Percentiles rank a stretch among this genome's conserved stretches.
These are phyloP conservation scores for Arvicanthis niloticus DNA, from an alignment of 2,113 vertebrate genomes.

Conservation along the genomic window DNA sequence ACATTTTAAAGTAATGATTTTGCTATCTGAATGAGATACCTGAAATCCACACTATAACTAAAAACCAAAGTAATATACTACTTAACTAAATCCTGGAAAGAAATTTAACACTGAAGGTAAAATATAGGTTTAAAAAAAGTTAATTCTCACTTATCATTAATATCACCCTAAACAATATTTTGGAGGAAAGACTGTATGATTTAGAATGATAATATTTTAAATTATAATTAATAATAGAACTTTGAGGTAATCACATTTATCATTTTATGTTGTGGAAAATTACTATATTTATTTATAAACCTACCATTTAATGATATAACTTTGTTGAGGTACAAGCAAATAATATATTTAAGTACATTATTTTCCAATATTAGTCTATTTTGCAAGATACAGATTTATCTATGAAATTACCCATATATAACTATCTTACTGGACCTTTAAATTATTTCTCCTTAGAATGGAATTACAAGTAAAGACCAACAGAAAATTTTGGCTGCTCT, in stretches of 20 bases:
- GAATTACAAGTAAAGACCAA: constrained; percentile 91
- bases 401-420: constrained; percentile 52
- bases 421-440: constrained; percentile 43
- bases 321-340: constrained; percentile 14
- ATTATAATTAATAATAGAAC: constrained; percentile 45
- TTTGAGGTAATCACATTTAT: background rate
- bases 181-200: constrained; percentile 20
- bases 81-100: constrained; percentile 17
- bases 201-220: constrained; percentile 32
- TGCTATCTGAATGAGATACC: background rate
- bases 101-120: constrained; percentile 51
- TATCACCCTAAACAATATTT: constrained; percentile 62
- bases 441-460: constrained; percentile 88
- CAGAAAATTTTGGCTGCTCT: constrained; percentile 90
- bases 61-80: constrained; percentile 42
- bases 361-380: constrained; percentile 6
- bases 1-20: constrained; percentile 23
- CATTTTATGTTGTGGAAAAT: constrained; percentile 23
- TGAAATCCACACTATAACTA: constrained; percentile 26
- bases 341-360: constrained; percentile 6
- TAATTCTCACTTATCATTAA: constrained; percentile 8
- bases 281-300: background rate
- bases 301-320: constrained; percentile 38
- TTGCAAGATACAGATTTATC: constrained; percentile 41
- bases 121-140: background rate